Base-by-base conservation (phyloP, 2,113 vertebrate genomes). In the Neoarius graeffei region DNA sequence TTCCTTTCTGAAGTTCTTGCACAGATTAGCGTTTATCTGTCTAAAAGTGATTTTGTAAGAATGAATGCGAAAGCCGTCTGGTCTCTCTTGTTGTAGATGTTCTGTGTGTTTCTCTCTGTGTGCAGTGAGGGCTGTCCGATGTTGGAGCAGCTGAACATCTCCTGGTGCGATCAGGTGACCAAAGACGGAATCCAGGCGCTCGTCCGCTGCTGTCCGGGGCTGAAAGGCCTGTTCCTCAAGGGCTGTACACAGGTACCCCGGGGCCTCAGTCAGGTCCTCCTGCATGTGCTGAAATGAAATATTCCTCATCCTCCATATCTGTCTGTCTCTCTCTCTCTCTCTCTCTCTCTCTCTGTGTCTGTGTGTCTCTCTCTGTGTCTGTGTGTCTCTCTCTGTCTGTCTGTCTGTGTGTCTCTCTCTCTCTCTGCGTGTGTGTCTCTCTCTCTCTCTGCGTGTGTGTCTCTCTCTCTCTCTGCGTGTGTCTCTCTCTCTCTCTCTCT, bases 101-200 rank as follows among this genome's bases (percentile, higher is more conserved):
- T 42, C 20, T 27, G 23, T 50, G 57, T 73, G 42, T 35, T 9
- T 69, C n/a, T 66, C 30, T 56, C 13, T 60, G 27, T 84, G 14
- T 90, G 81, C 81, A 99, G 98, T 20, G 98, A 99, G 95, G 98
- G 98, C n/a, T 99, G 98, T 94, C 97, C 97, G 20, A 93, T 97
- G 90, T 94, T 99, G 93, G 98, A 99, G 94, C 98, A 99, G 92
- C 95, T 99, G 92, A 97, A 99, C 91, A 99, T 99, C 94, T 99
- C 98, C 90, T 99, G 98, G 98, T 99, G 98, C 80, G 98, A 99
- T 94, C 98, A 99, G 95, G 97, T 99, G 94, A 98, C 97, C 69
- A 99, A 99, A 96, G 98, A 99, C 4, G 98, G 98, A 48, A 96
- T 99, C 93, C 97, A 99, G 94, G 98, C 97, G 0, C 95, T 99